Percentiles rank a stretch among this genome's conserved stretches.
Conservation (phyloP, 1,140 invertebrate genomes). For the Megalonaias nervosa region DNA sequence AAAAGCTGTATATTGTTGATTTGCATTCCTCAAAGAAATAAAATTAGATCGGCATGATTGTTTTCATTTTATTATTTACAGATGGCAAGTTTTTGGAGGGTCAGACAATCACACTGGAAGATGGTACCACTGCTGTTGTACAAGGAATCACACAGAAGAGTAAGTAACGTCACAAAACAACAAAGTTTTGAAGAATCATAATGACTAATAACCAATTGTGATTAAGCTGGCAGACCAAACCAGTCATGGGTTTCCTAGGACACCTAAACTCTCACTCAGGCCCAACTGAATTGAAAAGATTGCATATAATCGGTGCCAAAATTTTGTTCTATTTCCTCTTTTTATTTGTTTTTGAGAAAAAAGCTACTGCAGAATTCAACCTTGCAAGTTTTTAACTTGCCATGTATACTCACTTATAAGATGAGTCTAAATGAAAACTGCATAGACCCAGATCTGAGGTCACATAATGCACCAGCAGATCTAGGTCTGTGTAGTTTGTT, state of each 20-base stretch:
- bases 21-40: too few species aligned
- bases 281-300: neutral
- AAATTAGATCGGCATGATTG: too few species aligned
- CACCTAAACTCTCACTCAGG: neutral
- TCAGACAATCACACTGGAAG: constrained; percentile 67
- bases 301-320: too few species aligned
- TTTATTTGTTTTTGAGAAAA: neutral
- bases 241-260: constrained; percentile 2
- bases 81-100: constrained; percentile 62
- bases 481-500: too few species aligned
- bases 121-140: constrained; percentile 70
- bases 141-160: constrained; percentile 51
- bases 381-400: too few species aligned
- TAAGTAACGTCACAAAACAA: constrained; percentile 7
- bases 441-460: too few species aligned
- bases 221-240: neutral
- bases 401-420: too few species aligned
- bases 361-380: too few species aligned
- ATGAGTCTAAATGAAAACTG: too few species aligned
- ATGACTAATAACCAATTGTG: too few species aligned
- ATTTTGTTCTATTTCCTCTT: neutral
- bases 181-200: neutral
- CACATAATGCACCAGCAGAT: too few species aligned
- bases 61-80: neutral
- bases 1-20: too few species aligned